Evolutionary conservation across 2,797 vertebrate genomes (phyloP).

Genomic region (Prionace glauca): DNA sequence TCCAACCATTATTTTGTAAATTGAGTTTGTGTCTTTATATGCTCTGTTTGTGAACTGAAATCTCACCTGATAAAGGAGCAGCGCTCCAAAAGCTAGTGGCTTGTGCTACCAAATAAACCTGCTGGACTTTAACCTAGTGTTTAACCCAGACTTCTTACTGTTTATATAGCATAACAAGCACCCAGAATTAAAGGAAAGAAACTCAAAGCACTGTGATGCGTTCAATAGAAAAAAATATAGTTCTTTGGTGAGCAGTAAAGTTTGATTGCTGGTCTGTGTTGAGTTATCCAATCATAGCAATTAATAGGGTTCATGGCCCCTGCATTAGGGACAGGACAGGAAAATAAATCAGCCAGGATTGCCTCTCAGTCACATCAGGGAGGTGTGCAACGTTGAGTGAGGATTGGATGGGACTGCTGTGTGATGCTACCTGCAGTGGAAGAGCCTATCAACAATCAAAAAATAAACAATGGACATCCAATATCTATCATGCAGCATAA

Average conservation of each 20-base stretch:
- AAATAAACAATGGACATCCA: neutral
- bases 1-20: too few relatives aligned
- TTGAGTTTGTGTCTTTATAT: too few relatives aligned
- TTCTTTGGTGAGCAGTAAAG: neutral
- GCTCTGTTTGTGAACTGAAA: too few relatives aligned
- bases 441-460: neutral
- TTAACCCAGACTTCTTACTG: too few relatives aligned
- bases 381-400: neutral
- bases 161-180: neutral
- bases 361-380: neutral
- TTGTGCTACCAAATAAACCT: too few relatives aligned
- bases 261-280: neutral
- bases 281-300: neutral
- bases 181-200: conserved; percentile 37
- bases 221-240: neutral
- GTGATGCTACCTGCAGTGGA: neutral
- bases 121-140: too few relatives aligned
- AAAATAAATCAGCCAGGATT: neutral
- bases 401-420: neutral
- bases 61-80: too few relatives aligned
- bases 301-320: neutral
- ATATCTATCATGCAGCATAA: neutral
- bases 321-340: neutral
- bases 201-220: neutral
- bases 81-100: too few relatives aligned